A percentile compares a stretch with the other conserved stretches of the same genome.
These are phyloP conservation scores for Cantharis flavilabris DNA, from an alignment of 2,888 invertebrate genomes.

Conservation along the genomic window DNA sequence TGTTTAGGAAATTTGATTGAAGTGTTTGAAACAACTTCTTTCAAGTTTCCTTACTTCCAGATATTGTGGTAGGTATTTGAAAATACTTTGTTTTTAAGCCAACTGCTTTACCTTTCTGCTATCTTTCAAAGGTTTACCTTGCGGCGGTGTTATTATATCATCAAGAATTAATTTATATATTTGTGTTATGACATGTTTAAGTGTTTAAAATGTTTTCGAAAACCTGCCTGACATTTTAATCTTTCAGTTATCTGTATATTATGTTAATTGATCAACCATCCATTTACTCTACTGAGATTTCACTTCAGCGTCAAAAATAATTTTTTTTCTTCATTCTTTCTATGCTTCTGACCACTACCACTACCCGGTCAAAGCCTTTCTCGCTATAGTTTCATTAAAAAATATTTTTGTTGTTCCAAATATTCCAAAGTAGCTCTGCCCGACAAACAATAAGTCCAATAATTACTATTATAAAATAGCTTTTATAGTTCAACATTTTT, in stretches of 20 bases:
- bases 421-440: too few species aligned
- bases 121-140: neutral
- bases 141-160: neutral
- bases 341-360: too few species aligned
- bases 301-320: too few species aligned
- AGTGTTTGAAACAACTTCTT: neutral
- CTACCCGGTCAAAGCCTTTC: too few species aligned
- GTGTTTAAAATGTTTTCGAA: neutral
- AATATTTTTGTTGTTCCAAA: too few species aligned
- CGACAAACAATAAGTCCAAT: neutral
- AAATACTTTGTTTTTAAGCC: neutral
- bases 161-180: neutral
- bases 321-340: too few species aligned
- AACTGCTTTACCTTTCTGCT: neutral
- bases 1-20: neutral
- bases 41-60: neutral
- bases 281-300: neutral
- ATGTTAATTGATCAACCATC: neutral
- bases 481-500: neutral
- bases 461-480: neutral
- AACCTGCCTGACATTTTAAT: neutral
- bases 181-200: neutral
- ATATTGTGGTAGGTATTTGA: neutral
- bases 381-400: too few species aligned
- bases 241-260: neutral